Evolutionary conservation across 2,888 invertebrate genomes (phyloP), one percentile per base, ranked within the genome.

Genomic region (Hoplodrina ambigua): DNA sequence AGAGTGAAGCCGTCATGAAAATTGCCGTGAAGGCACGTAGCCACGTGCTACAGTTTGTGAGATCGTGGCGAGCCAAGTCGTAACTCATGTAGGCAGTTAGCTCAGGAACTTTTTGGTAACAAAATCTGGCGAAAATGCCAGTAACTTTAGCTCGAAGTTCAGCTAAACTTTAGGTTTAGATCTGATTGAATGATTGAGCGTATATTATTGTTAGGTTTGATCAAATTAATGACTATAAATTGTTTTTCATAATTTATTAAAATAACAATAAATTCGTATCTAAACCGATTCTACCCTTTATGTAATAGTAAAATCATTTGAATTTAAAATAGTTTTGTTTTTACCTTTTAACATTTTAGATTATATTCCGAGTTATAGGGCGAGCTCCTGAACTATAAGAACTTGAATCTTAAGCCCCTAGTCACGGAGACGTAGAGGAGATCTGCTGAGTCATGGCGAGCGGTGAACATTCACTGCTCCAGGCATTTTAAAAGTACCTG

Each of bases 361-460:
- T 37, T 33, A 37, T 33, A 1, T 46, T 44, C 19, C 2, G 17
- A 44, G n/a, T 75, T 30, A n/a, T 41, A 58, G 11, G 10, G 10
- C 19, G 17, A 69, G 58, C 71, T 69, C 54, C 55, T 52, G 25
- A 53, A 44, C 57, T 69, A 71, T 50, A 54, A 68, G 33, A 69
- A 69, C 78, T 77, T 69, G 72, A 73, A 69, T 73, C 68, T 72
- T 66, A 77, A 83, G 78, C 63, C 63, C n/a, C 72, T 62, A 78
- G 82, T 80, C 75, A 83, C 78, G 75, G 57, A 78, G 83, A 63
- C 62, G 78, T 72, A 60, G 60, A 54, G 62, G 49, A 63, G 78
- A 78, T 81, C 75, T 75, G 72, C 73, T 19, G 75, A 83, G 57
- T 83, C 81, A 83, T 77, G 65, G 69, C 68, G n/a, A 59, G 57